Evolutionary conservation across 2,888 invertebrate genomes (phyloP).

Genomic region (Yponomeuta plumbellus): DNA sequence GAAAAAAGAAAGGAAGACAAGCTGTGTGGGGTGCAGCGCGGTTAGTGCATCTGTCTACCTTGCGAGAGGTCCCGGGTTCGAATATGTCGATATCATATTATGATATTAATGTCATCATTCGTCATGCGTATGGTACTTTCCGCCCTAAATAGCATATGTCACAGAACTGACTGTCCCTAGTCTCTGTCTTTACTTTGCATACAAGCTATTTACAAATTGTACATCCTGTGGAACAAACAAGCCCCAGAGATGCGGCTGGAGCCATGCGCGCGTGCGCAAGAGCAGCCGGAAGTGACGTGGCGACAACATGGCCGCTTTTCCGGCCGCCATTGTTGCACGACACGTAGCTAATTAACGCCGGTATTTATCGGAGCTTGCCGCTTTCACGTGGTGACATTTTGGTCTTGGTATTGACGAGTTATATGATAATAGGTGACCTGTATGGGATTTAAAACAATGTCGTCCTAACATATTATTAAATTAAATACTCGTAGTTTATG

Average conservation of each 20-base stretch:
- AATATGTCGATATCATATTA: no score
- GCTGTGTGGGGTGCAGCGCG: no score
- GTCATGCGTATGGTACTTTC: no score
- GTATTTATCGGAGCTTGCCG: neutral
- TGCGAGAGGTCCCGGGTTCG: no score
- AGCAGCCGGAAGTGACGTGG: conserved; percentile 4
- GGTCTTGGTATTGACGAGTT: neutral
- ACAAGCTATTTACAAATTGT: neutral
- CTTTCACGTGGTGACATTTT: neutral
- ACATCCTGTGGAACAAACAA: conserved; percentile 2
- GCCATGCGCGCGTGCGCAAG: conserved; percentile 11
- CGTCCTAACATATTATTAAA: no score
- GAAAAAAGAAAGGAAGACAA: no score
- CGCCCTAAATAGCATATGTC: no score
- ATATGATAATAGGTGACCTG: neutral
- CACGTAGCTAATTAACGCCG: conserved; percentile 6
- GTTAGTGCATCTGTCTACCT: no score
- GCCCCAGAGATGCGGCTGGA: neutral
- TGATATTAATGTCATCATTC: no score
- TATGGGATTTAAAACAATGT: no score
- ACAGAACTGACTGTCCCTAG: no score
- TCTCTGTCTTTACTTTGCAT: neutral
- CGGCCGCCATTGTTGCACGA: conserved; percentile 6
- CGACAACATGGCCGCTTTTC: conserved; percentile 9
- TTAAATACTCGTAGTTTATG: no score